Evolutionary conservation across 2,113 vertebrate genomes (phyloP).

Genomic region (Cephalopholis sonnerati): DNA sequence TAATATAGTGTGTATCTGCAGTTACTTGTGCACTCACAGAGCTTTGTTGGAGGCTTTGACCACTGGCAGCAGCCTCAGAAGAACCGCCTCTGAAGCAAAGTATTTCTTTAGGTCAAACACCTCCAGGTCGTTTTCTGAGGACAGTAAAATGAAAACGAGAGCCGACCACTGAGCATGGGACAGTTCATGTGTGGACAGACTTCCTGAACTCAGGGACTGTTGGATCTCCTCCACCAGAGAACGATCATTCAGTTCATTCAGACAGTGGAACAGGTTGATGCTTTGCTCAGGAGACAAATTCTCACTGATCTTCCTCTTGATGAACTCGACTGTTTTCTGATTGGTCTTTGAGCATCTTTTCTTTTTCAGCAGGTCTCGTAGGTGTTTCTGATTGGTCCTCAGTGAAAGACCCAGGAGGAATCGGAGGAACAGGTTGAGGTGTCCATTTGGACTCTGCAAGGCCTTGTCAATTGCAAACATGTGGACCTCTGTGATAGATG

Average conservation of each 20-base stretch:
- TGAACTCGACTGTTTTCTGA: neutral
- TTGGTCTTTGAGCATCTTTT: neutral
- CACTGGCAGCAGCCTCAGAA: slow-evolving; percentile 40
- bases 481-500: neutral
- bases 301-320: too few species aligned
- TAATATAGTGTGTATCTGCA: neutral
- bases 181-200: slow-evolving; percentile 28
- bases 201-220: slow-evolving; percentile 29
- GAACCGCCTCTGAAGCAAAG: slow-evolving; percentile 18
- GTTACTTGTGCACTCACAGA: slow-evolving; percentile 22
- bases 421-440: slow-evolving; percentile 39
- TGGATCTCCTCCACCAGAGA: slow-evolving; percentile 34
- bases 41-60: slow-evolving; percentile 32
- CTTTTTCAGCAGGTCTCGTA: neutral
- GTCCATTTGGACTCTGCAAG: slow-evolving; percentile 30
- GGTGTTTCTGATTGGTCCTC: neutral
- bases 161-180: slow-evolving; percentile 53
- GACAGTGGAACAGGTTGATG: slow-evolving; percentile 27
- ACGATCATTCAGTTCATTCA: slow-evolving; percentile 35
- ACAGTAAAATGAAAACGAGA: slow-evolving; percentile 45
- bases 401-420: slow-evolving; percentile 35
- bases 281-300: too few species aligned
- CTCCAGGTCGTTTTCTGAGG: slow-evolving; percentile 19
- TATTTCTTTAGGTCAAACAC: slow-evolving; percentile 40
- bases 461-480: slow-evolving; percentile 16